Evolutionary conservation across 2,888 invertebrate genomes (phyloP), one percentile per base, ranked within the genome.

Genomic region (Erebia ligea): DNA sequence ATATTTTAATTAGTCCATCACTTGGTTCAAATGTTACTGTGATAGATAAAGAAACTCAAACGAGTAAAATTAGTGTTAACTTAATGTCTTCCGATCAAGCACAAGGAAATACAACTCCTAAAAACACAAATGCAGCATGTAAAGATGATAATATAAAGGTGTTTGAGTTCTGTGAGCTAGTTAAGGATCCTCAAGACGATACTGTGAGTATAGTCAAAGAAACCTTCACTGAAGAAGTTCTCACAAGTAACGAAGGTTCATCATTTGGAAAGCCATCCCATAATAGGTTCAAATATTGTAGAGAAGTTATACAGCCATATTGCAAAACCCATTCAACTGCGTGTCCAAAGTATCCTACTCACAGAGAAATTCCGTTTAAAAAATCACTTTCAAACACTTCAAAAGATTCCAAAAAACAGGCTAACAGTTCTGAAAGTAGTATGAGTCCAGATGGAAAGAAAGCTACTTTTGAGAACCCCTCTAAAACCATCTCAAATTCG

Each of bases 261-360:
- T 56, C 48, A 9, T 70, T 25, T 57, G 67, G 48, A n/a, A 69
- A 56, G 45, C 74, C 74, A 1, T 69, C 74, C 11, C 66, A 69
- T 50, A 75, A 72, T 59, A 72, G 74, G 69, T 82, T 81, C 59
- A 81, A 72, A 69, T 85, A 85, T 68, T 83, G 83, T 66, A 84
- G 78, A 73, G 87, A 88, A 78, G 80, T 87, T 2, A 83, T 83
- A 54, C 80, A 79, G 70, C 87, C 87, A 0, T 82, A 79, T 19
- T 67, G 84, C 9, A 82, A 80, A 72, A 69, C 76, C 58, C 73
- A 76, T 59, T 77, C 80, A 19, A 67, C 73, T 13, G 75, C 80
- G 48, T 80, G 79, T 68, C 77, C 77, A 15, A 75, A 78, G 52
- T 70, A 72, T 52, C 40, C 69, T 10, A 70, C 25, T n/a, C 52